phyloP scores from a whole-genome alignment of 1,140 invertebrate genomes.

The Drepana arcuata region DNA sequence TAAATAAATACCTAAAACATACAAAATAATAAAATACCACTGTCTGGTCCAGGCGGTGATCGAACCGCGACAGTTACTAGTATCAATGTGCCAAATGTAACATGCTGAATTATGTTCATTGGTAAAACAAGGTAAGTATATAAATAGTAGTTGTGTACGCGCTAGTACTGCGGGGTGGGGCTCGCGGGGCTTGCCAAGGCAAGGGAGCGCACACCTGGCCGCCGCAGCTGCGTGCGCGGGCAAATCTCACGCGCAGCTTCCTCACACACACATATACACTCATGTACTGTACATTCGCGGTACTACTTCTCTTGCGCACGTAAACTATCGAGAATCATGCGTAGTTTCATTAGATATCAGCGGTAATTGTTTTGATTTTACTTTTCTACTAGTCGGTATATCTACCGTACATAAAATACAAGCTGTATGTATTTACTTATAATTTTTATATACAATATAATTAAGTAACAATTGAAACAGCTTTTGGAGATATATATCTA shows the following conservation, averaged over 20 bases:
- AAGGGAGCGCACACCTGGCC: conserved; percentile 61
- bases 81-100: conserved; percentile 1
- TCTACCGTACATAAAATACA: no score
- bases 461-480: no score
- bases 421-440: no score
- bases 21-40: no score
- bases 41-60: no score
- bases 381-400: no score
- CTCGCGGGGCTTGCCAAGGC: conserved; percentile 22
- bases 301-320: conserved; percentile 9
- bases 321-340: neutral
- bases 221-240: conserved; percentile 59
- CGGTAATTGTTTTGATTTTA: no score
- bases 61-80: no score
- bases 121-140: conserved; percentile 5
- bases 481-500: no score
- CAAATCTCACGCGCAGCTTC: conserved; percentile 68
- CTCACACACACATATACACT: conserved; percentile 46
- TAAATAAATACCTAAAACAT: no score
- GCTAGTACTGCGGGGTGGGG: conserved; percentile 33
- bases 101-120: conserved; percentile 1
- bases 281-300: no score
- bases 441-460: no score
- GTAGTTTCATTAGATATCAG: neutral
- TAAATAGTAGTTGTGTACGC: conserved; percentile 5